Conservation (phyloP, 2,888 invertebrate genomes). For the Lumbricus terrestris region DNA sequence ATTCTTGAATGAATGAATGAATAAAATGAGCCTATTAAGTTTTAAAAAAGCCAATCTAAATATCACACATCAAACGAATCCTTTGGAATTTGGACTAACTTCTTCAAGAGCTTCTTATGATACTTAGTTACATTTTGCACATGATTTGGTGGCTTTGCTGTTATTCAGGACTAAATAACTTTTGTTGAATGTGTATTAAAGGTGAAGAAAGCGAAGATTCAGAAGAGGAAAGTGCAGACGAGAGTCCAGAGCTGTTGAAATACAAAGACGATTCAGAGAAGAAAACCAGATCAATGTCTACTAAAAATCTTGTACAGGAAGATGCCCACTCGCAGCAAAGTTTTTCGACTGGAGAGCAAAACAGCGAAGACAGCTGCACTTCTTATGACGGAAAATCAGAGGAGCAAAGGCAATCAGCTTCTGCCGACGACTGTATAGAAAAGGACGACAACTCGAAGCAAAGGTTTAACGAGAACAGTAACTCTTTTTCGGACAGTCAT, state of each 20-base stretch:
- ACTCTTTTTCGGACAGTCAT: constrained; percentile 3
- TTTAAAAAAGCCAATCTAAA: neutral
- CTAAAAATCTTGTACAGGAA: neutral
- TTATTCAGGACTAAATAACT: neutral
- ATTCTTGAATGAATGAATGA: no score
- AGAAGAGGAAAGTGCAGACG: neutral
- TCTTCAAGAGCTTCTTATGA: neutral
- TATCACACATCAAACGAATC: neutral
- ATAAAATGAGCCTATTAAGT: neutral
- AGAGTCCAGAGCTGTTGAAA: neutral
- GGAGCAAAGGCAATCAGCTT: no score
- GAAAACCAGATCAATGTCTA: neutral
- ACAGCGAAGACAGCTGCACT: neutral
- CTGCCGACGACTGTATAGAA: no score
- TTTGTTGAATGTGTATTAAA: neutral
- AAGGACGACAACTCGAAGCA: neutral
- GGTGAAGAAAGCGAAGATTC: neutral
- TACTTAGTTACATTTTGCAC: neutral
- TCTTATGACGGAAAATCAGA: no score
- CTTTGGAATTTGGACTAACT: neutral
- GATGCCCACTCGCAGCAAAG: neutral
- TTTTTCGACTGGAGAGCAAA: neutral
- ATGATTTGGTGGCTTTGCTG: neutral
- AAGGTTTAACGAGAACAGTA: neutral
- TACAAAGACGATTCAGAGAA: neutral